Evolutionary conservation across 92 coral and sea anemone species (phyloP), one percentile per base, ranked within the genome.

Genomic region (Porites rus): DNA sequence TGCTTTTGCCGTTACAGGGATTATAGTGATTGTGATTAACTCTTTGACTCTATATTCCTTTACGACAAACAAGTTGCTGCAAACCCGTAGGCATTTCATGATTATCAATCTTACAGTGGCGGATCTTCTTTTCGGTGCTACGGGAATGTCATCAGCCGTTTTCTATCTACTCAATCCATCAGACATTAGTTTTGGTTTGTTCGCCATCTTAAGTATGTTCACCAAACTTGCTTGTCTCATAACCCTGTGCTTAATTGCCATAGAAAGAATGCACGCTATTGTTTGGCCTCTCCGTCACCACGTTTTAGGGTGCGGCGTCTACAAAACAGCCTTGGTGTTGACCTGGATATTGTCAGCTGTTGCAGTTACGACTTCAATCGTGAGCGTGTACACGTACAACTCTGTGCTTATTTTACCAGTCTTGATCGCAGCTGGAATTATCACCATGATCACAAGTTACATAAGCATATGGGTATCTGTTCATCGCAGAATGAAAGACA

Each of bases 241-340:
- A 18, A 77, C 70, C 4, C 56, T 77, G 38, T 25, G 70, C 7
- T 25, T 38, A 3, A 62, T 77, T 38, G 81, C 81, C 22, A 56
- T 61, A 31, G 70, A 77, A 54, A 11, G 81, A 63, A 61, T 77
- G 81, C 81, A 77, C 58, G 70, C 81, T 18, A 77, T 28, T 18
- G 81, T 77, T 8, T 16, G 69, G 52, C 81, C 81, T 18, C 6
- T 77, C 14, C 69, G 81, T 2, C 81, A 77, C 22, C 28, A 16
- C 10, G 10, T 43, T 77, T 9, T 77, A 8, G 43, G 54, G 4
- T 18, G n/a, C 18, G 17, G 53, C 10, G 59, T 31, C 58, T 77
- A 60, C 31, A 62, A 2, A 60, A 31, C 21, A 18, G 22, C 81
- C 58, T 11, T 62, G 9, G 70, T 43, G 11, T 10, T 7, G 10